Conservation (phyloP, 2,113 vertebrate species). For the Lonchura striata region DNA sequence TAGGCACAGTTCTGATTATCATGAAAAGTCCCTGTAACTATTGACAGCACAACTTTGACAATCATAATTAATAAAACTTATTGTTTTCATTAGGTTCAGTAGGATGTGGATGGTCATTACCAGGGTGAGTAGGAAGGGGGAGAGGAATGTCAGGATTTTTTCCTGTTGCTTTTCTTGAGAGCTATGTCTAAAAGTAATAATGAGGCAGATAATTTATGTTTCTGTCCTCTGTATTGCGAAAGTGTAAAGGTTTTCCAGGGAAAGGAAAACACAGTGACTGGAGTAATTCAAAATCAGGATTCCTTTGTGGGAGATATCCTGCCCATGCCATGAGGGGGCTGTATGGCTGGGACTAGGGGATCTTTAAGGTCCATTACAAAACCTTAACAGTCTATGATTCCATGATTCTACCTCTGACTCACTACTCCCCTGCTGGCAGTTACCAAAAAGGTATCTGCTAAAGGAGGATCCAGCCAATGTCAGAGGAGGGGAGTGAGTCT, state of each 20-base stretch:
- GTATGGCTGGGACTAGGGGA: neutral
- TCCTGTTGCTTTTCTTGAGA: neutral
- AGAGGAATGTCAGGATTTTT: neutral
- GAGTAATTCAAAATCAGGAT: neutral
- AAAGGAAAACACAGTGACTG: neutral
- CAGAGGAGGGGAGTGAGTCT: neutral
- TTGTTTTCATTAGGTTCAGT: neutral
- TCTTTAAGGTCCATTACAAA: neutral
- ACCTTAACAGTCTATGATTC: neutral
- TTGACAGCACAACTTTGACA: neutral
- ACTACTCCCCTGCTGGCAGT: neutral
- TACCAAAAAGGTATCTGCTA: neutral
- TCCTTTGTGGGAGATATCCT: neutral
- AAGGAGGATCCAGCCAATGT: neutral
- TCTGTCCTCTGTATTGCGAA: neutral
- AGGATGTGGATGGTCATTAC: neutral
- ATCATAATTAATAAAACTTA: neutral
- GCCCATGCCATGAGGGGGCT: rapidly evolving
- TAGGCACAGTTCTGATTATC: neutral
- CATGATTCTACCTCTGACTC: neutral
- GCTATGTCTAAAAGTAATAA: neutral
- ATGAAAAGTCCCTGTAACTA: neutral
- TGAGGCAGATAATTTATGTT: neutral
- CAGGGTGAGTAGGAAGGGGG: neutral
- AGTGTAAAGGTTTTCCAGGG: neutral